Base-by-base conservation (phyloP, 2,797 vertebrate genomes). In the Catharus ustulatus region DNA sequence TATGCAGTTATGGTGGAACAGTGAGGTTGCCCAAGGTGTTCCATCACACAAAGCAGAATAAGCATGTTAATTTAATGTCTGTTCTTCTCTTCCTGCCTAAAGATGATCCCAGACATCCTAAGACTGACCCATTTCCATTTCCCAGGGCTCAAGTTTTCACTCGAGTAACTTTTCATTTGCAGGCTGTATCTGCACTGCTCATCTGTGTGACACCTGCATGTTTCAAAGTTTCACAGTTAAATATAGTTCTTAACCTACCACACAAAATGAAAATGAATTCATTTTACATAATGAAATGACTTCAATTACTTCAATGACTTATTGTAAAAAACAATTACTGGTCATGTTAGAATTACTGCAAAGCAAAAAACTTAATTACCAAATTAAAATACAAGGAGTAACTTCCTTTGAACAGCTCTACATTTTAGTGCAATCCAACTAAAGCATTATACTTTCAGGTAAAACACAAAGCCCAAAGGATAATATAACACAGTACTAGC, bases 171-270 rank as follows among this genome's bases (percentile, higher is more conserved):
- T 59, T 32, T n/a, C 11, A n/a, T 55, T 76, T 71, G 30, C 30
- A 54, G 68, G 29, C 59, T 67, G 43, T 15, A 55, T 71, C 52
- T 57, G 63, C 23, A 32, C 4, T 83, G 63, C 78, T 89, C 89
- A 87, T 74, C 90, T 84, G 78, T 0, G 0, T 77, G 89, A 62
- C 96, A 97, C 82, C 94, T 97, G 94, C 48, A 54, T 0, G 0
- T 18, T 76, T 45, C 74, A 69, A 90, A 91, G 93, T 95, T 95
- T 96, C 97, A 94, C 57, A 87, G 84, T 68, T 95, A 96, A 95
- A 97, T 95, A 95, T 94, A 97, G 91, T 29, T 66, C 66, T 77
- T 63, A 81, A 64, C n/a, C 45, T 81, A 92, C 87, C 83, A 54
- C 68, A 49, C 15, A 67, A 76, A 68, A 75, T n/a, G 64, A 84